A percentile compares a stretch with the other conserved stretches of the same genome.
phyloP scores from a whole-genome alignment of 2,113 vertebrate genomes.

The Parus major region DNA sequence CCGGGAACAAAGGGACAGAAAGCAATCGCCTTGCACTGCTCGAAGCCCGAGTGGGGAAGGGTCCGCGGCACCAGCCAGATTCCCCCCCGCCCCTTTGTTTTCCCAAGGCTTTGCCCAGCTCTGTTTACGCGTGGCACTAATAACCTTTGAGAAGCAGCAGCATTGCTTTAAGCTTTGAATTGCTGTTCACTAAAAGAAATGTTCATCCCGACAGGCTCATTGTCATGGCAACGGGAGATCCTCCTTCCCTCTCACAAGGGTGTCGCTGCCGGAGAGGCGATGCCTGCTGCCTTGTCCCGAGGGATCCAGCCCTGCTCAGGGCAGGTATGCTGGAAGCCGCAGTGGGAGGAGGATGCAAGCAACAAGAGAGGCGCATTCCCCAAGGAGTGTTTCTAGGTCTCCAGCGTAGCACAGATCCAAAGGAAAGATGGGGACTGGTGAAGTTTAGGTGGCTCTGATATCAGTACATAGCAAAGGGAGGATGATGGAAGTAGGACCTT shows the following conservation, averaged over 20 bases:
- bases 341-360: accelerated
- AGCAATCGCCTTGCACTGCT: not conserved
- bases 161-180: conserved; percentile 6
- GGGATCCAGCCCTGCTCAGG: not conserved
- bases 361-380: not conserved
- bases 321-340: not conserved
- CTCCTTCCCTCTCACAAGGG: not conserved
- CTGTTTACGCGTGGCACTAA: not conserved
- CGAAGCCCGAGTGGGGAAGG: not conserved
- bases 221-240: conserved; percentile 51
- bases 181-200: not conserved
- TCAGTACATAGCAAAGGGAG: not conserved
- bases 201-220: conserved; percentile 21
- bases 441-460: not conserved
- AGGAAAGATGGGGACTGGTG: not conserved
- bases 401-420: not conserved
- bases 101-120: not conserved
- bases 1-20: not conserved
- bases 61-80: not conserved
- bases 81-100: not conserved
- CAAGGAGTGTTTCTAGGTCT: not conserved
- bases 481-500: not conserved
- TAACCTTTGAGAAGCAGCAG: not conserved
- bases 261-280: not conserved
- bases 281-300: accelerated